A percentile compares a stretch with the other conserved stretches of the same genome.
These are phyloP conservation scores for Jacana jacana DNA, from an alignment of 2,113 vertebrate genomes.

Conservation along the genomic window DNA sequence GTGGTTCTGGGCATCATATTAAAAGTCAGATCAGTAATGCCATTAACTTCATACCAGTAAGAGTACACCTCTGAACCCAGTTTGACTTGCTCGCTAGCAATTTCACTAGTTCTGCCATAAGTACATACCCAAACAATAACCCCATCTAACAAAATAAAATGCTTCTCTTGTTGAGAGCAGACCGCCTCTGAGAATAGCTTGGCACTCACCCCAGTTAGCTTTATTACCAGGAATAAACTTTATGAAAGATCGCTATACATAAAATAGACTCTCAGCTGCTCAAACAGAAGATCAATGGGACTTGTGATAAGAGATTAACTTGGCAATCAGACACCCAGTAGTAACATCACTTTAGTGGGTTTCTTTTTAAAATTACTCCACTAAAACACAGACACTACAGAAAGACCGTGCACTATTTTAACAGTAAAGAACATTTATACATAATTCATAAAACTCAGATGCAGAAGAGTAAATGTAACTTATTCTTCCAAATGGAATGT, in stretches of 20 bases:
- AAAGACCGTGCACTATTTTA: not conserved
- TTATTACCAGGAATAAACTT: slow-evolving; percentile 84
- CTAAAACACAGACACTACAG: not conserved
- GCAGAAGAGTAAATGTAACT: not conserved
- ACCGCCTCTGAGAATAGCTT: slow-evolving; percentile 81
- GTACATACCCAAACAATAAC: slow-evolving; percentile 75
- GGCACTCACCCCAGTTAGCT: slow-evolving; percentile 76
- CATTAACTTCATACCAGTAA: slow-evolving; percentile 58
- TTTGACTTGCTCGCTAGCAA: slow-evolving; percentile 62
- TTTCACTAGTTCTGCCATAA: slow-evolving; percentile 69
- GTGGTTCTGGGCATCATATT: not conserved
- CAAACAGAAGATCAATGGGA: slow-evolving; percentile 81
- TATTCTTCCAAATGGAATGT: slow-evolving; percentile 33
- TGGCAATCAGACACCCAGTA: slow-evolving; percentile 71
- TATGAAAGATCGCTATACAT: slow-evolving; percentile 79
- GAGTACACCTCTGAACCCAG: slow-evolving; percentile 53
- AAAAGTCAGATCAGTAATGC: slow-evolving; percentile 38
- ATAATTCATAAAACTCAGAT: not conserved
- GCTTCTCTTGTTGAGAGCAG: slow-evolving; percentile 65
- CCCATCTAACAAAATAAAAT: slow-evolving; percentile 76
- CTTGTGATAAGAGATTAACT: slow-evolving; percentile 78
- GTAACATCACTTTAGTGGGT: slow-evolving; percentile 9
- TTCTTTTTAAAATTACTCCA: slow-evolving; percentile 38
- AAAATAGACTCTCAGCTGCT: slow-evolving; percentile 81
- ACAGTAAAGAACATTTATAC: not conserved